Evolutionary conservation across 2,113 vertebrate species (phyloP).

Genomic region (Gymnocephalus cernua): DNA sequence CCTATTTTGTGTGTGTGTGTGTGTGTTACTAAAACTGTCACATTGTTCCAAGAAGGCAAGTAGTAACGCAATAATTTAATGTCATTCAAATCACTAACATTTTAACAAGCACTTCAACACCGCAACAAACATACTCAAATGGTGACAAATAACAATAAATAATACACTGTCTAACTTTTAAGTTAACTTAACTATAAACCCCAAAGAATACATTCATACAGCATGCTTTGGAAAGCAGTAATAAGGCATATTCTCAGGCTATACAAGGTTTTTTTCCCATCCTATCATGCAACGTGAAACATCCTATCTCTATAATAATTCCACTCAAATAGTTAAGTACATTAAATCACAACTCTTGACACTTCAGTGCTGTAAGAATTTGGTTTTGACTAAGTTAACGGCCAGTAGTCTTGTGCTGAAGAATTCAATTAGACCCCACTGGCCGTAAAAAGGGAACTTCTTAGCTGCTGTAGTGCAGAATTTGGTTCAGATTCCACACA

Average conservation of each 20-base stretch:
- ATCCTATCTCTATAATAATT: constrained; percentile 51
- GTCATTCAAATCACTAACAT: constrained; percentile 66
- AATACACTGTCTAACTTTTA: constrained; percentile 52
- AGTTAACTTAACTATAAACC: constrained; percentile 41
- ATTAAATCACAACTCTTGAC: constrained; percentile 33
- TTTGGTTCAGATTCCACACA: constrained; percentile 12
- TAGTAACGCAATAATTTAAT: constrained; percentile 74
- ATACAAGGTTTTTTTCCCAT: constrained; percentile 29
- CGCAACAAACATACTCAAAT: constrained; percentile 65
- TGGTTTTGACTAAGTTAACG: background rate
- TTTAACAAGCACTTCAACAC: constrained; percentile 70
- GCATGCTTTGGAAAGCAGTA: constrained; percentile 49
- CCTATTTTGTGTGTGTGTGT: background rate
- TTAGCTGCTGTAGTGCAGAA: constrained; percentile 17
- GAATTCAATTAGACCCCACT: constrained; percentile 6
- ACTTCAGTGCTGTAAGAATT: constrained; percentile 34
- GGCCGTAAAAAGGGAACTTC: constrained; percentile 15
- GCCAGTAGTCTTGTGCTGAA: background rate
- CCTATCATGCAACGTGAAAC: constrained; percentile 57
- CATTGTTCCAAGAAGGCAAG: constrained; percentile 34
- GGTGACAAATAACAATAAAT: constrained; percentile 80
- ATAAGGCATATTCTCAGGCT: constrained; percentile 12
- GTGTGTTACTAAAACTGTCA: background rate
- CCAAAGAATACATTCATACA: constrained; percentile 56
- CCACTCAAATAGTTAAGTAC: constrained; percentile 40